Percentiles rank a stretch among this genome's conserved stretches.
These are phyloP conservation scores for Dromococcyx pavoninus DNA, from an alignment of 2,797 vertebrate species.

Conservation along the genomic window DNA sequence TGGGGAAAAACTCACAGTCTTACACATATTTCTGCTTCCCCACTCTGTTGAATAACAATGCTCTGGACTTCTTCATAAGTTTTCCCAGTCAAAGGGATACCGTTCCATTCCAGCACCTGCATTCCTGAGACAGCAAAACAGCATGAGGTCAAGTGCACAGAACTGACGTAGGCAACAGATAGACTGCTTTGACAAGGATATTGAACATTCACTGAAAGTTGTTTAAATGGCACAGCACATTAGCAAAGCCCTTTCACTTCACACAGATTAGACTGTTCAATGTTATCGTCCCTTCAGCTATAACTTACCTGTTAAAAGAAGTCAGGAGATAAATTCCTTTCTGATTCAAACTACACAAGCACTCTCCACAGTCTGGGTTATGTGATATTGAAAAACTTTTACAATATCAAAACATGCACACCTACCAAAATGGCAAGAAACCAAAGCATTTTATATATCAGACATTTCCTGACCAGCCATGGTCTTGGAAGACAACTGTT, in stretches of 20 bases:
- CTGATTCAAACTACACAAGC: background rate
- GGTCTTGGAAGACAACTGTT: conserved; percentile 13
- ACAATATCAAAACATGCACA: conserved; percentile 15
- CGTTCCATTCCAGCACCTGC: conserved; percentile 99
- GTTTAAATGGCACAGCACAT: conserved; percentile 1
- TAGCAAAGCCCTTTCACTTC: conserved; percentile 11
- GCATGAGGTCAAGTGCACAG: background rate
- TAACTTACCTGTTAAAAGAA: conserved; percentile 45
- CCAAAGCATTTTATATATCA: background rate
- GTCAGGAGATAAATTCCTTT: background rate
- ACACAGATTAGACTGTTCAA: background rate
- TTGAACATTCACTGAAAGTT: background rate
- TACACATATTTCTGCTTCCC: conserved; percentile 98
- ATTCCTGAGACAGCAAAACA: conserved; percentile 83
- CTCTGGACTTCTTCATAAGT: conserved; percentile 98
- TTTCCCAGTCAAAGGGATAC: conserved; percentile 89
- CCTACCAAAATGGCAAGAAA: background rate
- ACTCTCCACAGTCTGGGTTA: background rate
- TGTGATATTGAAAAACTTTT: background rate
- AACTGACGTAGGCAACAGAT: background rate
- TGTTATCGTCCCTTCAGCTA: background rate
- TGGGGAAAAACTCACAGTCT: conserved; percentile 97
- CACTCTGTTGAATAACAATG: conserved; percentile 90
- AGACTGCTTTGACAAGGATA: background rate
- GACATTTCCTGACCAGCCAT: background rate